phyloP scores from a whole-genome alignment of 2,797 vertebrate species.

The Gymnothorax javanicus region DNA sequence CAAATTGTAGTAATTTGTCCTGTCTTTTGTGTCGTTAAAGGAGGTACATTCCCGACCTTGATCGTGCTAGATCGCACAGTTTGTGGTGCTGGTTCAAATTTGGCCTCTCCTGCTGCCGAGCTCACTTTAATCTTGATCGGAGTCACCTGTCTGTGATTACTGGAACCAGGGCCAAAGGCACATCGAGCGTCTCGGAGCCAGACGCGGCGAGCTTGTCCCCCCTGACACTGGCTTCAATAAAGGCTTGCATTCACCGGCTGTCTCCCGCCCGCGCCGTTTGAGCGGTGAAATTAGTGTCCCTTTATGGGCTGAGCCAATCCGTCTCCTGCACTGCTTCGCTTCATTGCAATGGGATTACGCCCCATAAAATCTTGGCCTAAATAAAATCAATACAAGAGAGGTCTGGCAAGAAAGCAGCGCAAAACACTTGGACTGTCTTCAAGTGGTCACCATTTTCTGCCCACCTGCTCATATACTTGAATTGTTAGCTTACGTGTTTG shows the following conservation, averaged over 20 bases:
- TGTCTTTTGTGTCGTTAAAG: background rate
- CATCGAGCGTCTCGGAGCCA: background rate
- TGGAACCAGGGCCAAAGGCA: background rate
- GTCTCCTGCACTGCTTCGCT: constrained; percentile 23
- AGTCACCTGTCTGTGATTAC: constrained; percentile 12
- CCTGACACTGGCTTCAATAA: constrained; percentile 24
- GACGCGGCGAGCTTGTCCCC: background rate
- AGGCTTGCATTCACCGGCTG: background rate
- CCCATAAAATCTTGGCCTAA: constrained; percentile 20
- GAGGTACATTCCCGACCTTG: background rate
- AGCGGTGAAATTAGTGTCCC: constrained; percentile 39
- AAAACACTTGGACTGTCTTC: constrained; percentile 11
- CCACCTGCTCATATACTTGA: constrained; percentile 11
- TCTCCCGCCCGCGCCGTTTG: constrained; percentile 9
- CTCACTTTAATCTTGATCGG: constrained; percentile 21
- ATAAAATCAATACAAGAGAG: constrained; percentile 28
- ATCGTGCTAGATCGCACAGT: background rate
- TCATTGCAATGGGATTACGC: constrained; percentile 28
- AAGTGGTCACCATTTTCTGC: background rate
- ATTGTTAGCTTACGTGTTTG: background rate
- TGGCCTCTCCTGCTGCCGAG: background rate
- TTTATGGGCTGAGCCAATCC: constrained; percentile 30
- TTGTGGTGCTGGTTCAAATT: background rate
- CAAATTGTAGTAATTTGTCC: background rate
- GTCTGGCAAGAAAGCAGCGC: constrained; percentile 14